Conservation (phyloP, 2,113 vertebrate genomes). For the Percopsis transmontana region DNA sequence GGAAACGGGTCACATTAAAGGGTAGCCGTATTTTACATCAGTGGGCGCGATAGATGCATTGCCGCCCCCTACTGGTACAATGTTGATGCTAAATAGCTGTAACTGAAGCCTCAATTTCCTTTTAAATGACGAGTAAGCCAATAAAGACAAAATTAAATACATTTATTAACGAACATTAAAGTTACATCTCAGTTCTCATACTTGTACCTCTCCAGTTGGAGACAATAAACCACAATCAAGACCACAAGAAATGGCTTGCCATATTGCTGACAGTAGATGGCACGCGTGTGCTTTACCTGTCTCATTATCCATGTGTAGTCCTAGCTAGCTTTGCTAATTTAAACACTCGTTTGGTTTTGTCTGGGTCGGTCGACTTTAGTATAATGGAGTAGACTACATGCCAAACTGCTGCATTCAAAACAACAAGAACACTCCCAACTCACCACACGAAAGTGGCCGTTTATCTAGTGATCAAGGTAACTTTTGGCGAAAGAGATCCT, state of each 20-base stretch:
- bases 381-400: constrained; percentile 21
- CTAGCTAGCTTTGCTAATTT: constrained; percentile 62
- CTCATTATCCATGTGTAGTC: constrained; percentile 26
- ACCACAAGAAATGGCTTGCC: not conserved
- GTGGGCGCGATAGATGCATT: no score
- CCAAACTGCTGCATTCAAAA: not conserved
- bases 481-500: not conserved
- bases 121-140: not conserved
- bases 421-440: not conserved
- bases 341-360: constrained; percentile 55
- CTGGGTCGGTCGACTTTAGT: constrained; percentile 5
- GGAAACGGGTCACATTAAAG: no score
- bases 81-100: not conserved
- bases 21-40: no score
- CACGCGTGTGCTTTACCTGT: constrained; percentile 23
- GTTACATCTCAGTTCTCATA: not conserved
- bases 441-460: no score
- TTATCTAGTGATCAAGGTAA: not conserved
- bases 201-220: not conserved
- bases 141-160: not conserved
- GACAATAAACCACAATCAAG: not conserved
- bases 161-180: not conserved
- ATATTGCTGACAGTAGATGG: constrained; percentile 38
- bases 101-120: not conserved
- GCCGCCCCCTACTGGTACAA: no score